Evolutionary conservation across 2,113 vertebrate species (phyloP), one percentile per base, ranked within the genome.

Genomic region (Dicerorhinus sumatrensis): DNA sequence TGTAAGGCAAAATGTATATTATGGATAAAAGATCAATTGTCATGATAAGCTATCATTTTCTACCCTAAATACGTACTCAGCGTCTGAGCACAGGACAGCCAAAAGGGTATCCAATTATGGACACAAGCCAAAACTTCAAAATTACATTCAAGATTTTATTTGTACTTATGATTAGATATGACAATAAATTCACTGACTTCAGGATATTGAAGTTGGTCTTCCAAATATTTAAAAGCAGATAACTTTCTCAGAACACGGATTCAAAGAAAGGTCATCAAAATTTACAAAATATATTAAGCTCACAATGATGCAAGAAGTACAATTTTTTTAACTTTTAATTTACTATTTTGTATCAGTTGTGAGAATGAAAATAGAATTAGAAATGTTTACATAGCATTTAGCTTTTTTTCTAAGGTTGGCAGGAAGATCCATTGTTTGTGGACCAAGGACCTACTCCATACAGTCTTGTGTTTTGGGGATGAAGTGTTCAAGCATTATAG

Each of bases 101-200:
- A n/a, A 10, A 33, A 69, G 9, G 90, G n/a, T 36, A 90, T n/a
- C 5, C 21, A 67, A 29, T 70, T 72, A 48, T 17, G 23, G 6
- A 39, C 21, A 58, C 36, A 20, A 48, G 27, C 27, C 86, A 83
- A 80, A 65, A 79, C 27, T 67, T 65, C 58, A 90, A 62, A 89
- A 84, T 21, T 76, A 33, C 18, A 39, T 56, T 63, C 51, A 93
- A 95, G 42, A 39, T 56, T 89, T 84, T 91, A 69, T 97, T 80
- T 63, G 51, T 48, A 46, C 36, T 70, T 69, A 20, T 69, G 20
- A 86, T 93, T 63, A 81, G 29, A 39, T 31, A 76, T 23, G 51
- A 76, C n/a, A 56, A 60, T 23, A 36, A 89, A 80, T 89, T 73
- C 51, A 39, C 29, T 70, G 67, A 56, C 51, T 86, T 54, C 21